Percentiles rank a stretch among this genome's conserved stretches.
phyloP scores from a whole-genome alignment of 2,113 vertebrate genomes.

The Eulemur rufifrons region DNA sequence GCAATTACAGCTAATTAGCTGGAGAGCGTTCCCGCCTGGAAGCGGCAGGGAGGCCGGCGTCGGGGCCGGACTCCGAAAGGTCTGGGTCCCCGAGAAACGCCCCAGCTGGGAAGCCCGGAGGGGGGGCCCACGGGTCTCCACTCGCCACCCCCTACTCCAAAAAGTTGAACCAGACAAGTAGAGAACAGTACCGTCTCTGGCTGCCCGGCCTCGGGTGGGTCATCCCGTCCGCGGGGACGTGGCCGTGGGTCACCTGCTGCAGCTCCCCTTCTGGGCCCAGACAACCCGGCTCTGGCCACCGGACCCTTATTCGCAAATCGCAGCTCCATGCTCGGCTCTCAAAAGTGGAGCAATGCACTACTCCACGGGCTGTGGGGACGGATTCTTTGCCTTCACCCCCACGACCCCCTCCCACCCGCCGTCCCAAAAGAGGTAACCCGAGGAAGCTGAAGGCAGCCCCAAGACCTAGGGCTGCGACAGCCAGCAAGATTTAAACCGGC shows the following conservation, averaged over 20 bases:
- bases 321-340: neutral
- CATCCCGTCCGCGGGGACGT: neutral
- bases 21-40: neutral
- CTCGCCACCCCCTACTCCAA: neutral
- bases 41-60: conserved; percentile 42
- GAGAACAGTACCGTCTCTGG: neutral
- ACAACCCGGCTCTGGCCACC: neutral
- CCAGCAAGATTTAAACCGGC: neutral
- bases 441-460: neutral
- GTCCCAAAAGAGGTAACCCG: neutral
- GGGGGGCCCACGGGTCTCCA: neutral
- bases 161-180: neutral
- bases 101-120: neutral
- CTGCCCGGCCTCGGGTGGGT: neutral
- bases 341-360: neutral
- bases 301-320: neutral
- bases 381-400: neutral
- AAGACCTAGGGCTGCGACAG: neutral
- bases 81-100: neutral
- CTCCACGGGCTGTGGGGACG: neutral
- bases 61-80: neutral
- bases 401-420: neutral
- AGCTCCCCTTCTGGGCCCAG: neutral
- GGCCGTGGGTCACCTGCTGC: conserved; percentile 46
- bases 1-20: conserved; percentile 69